A percentile compares a stretch with the other conserved stretches of the same genome.
Conservation (phyloP, 2,888 invertebrate species). For the Drosophila nigritarsus region DNA sequence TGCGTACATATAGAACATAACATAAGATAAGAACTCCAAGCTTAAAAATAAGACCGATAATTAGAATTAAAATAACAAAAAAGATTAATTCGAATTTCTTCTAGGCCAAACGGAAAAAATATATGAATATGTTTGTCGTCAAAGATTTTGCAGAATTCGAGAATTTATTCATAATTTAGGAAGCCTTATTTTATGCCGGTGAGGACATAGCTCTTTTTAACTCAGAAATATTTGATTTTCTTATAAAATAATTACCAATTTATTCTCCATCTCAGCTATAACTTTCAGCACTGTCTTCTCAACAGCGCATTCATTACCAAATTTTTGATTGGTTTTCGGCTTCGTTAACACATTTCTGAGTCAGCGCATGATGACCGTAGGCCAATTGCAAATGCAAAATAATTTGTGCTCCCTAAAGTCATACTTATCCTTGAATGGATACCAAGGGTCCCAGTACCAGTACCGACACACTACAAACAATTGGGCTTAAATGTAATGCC, state of each 20-base stretch:
- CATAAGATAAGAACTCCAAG: background rate
- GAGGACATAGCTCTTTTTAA: background rate
- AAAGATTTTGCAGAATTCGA: background rate
- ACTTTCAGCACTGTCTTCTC: constrained; percentile 1
- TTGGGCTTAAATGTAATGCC: background rate
- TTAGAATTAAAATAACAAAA: background rate
- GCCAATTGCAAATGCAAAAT: constrained; percentile 55
- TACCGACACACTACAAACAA: background rate
- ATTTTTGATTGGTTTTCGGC: constrained; percentile 28
- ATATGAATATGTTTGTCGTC: background rate
- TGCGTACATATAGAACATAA: background rate
- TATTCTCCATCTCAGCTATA: constrained; percentile 1
- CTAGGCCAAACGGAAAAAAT: background rate
- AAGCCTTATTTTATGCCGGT: background rate
- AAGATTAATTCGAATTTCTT: background rate
- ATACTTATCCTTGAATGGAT: constrained; percentile 70
- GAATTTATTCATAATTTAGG: background rate
- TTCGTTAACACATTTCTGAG: constrained; percentile 1
- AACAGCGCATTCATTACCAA: constrained; percentile 5
- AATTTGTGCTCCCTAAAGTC: constrained; percentile 62
- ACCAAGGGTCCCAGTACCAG: constrained; percentile 36
- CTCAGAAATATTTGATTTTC: background rate
- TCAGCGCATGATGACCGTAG: constrained; percentile 42
- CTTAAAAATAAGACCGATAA: background rate
- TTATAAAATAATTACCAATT: background rate